A percentile compares a stretch with the other conserved stretches of the same genome.
These are phyloP conservation scores for Sisyra nigra DNA, from an alignment of 2,888 invertebrate genomes.

Conservation along the genomic window DNA sequence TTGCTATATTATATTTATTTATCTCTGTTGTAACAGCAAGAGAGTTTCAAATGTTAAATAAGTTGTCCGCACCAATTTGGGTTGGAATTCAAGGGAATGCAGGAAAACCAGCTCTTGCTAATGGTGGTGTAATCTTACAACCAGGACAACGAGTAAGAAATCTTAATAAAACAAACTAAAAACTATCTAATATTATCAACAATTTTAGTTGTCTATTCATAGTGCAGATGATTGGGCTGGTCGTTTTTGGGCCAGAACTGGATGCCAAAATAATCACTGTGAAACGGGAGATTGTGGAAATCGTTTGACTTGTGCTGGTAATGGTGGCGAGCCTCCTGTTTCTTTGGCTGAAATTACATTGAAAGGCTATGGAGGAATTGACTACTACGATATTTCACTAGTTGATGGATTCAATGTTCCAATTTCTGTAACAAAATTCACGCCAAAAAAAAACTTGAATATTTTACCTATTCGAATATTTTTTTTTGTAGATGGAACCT, in stretches of 20 bases:
- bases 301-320: conserved; percentile 27
- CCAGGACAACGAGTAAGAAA: conserved; percentile 1
- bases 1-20: too few species aligned
- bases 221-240: conserved; percentile 25
- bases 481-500: conserved; percentile 19
- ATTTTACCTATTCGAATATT: neutral
- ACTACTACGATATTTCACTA: conserved; percentile 31
- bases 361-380: conserved; percentile 22
- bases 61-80: neutral
- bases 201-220: conserved; percentile 13
- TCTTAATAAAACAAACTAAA: neutral
- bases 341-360: conserved; percentile 28
- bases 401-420: conserved; percentile 33
- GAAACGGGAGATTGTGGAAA: conserved; percentile 27
- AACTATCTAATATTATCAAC: neutral
- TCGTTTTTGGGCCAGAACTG: conserved; percentile 28
- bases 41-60: neutral
- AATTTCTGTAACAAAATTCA: conserved; percentile 17
- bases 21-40: neutral
- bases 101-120: neutral
- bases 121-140: neutral
- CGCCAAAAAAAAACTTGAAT: neutral
- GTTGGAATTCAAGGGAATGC: conserved; percentile 3
- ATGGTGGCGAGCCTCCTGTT: conserved; percentile 27
- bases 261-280: conserved; percentile 22